Percentiles rank a stretch among this genome's conserved stretches.
These are phyloP conservation scores for Mionectes olivaceus DNA, from an alignment of 2,797 vertebrate species.

Conservation along the genomic window DNA sequence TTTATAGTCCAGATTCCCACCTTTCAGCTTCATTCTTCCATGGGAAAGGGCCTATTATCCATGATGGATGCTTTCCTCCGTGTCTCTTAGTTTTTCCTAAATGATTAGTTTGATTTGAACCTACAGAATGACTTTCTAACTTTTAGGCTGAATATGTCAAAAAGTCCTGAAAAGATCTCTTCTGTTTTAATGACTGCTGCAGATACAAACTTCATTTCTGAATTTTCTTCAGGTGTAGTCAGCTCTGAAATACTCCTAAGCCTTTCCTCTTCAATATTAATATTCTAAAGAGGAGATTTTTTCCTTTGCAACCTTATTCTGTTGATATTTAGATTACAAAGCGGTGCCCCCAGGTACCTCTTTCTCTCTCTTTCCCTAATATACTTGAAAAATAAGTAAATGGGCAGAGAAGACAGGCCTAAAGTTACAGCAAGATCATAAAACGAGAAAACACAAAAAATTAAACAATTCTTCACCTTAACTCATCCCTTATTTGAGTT, in stretches of 20 bases:
- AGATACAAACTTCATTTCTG: neutral
- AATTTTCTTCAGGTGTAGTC: neutral
- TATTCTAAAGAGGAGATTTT: neutral
- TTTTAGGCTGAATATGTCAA: neutral
- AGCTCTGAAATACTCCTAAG: neutral
- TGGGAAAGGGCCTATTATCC: neutral
- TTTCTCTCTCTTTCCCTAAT: neutral
- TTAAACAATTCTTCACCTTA: neutral
- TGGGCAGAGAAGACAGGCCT: neutral
- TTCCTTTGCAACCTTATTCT: neutral
- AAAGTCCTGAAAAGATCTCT: neutral
- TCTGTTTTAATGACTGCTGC: neutral
- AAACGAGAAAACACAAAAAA: neutral
- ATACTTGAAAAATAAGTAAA: neutral
- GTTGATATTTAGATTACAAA: neutral
- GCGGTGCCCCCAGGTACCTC: neutral
- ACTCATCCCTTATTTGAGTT: neutral
- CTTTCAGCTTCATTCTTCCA: neutral
- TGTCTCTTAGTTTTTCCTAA: neutral
- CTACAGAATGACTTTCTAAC: neutral
- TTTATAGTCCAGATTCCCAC: neutral
- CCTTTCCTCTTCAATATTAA: neutral
- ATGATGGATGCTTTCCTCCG: neutral
- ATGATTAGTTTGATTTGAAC: neutral
- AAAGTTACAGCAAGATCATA: neutral